A percentile compares a stretch with the other conserved stretches of the same genome.
These are phyloP conservation scores for Pelosia muscerda DNA, from an alignment of 2,888 invertebrate genomes.

Conservation along the genomic window DNA sequence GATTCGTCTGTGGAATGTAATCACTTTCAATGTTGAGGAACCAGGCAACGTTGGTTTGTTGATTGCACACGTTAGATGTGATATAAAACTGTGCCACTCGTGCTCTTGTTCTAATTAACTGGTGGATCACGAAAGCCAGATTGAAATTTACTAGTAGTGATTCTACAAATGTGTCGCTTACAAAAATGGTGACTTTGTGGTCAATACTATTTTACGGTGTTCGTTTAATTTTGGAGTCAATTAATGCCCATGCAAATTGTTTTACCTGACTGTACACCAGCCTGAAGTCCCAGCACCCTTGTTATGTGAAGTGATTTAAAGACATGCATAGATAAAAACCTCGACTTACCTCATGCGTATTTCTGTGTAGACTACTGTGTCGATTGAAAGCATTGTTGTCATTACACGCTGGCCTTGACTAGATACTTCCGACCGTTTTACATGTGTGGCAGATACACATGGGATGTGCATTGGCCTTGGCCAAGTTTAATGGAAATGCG, in stretches of 20 bases:
- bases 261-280: conserved; percentile 71
- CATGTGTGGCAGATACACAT: conserved; percentile 46
- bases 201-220: conserved; percentile 59
- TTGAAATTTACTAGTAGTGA: conserved; percentile 66
- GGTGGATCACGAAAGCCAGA: conserved; percentile 69
- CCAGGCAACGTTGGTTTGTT: conserved; percentile 43
- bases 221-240: conserved; percentile 84
- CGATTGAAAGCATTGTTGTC: conserved; percentile 70
- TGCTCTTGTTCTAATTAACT: conserved; percentile 70
- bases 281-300: conserved; percentile 75
- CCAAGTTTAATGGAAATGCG: conserved; percentile 48
- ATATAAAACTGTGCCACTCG: conserved; percentile 74
- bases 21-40: conserved; percentile 61
- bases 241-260: conserved; percentile 69
- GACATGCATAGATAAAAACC: conserved; percentile 67
- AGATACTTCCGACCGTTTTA: conserved; percentile 64
- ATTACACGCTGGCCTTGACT: conserved; percentile 74
- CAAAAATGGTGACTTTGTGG: conserved; percentile 49
- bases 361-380: conserved; percentile 70
- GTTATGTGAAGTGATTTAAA: conserved; percentile 61
- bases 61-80: conserved; percentile 70
- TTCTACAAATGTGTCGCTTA: conserved; percentile 64
- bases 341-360: conserved; percentile 77
- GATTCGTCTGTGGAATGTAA: conserved; percentile 90
- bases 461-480: conserved; percentile 64